Conservation (phyloP, 1,140 invertebrate genomes). For the Aleiodes sp. region DNA sequence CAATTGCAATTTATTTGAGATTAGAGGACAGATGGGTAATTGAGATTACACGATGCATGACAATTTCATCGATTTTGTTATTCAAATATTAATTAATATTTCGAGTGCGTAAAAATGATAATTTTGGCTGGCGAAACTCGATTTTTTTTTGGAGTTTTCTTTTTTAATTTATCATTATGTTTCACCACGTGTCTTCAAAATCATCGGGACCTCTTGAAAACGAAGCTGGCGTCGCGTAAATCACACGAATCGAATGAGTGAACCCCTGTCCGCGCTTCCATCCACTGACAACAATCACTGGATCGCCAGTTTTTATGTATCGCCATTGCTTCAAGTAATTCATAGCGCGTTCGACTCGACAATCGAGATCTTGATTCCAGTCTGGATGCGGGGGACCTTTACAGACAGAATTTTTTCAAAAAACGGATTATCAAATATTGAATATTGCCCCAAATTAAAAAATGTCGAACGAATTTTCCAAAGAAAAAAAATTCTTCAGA, state of each 20-base stretch:
- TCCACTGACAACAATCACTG: conserved; percentile 78
- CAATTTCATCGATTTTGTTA: neutral
- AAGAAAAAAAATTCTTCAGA: too few relatives aligned
- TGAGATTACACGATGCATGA: conserved; percentile 15
- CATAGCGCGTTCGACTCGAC: conserved; percentile 74
- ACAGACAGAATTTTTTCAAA: conserved; percentile 32
- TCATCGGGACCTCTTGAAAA: conserved; percentile 28
- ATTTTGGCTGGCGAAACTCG: neutral
- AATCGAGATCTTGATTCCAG: conserved; percentile 78
- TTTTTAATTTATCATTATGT: neutral
- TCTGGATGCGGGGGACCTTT: conserved; percentile 60
- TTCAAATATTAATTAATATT: neutral
- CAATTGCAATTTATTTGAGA: neutral
- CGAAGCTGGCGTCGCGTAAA: conserved; percentile 64
- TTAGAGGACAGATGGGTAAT: neutral
- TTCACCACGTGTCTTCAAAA: conserved; percentile 36
- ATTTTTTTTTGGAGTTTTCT: neutral
- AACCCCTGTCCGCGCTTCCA: conserved; percentile 79
- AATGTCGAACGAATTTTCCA: too few relatives aligned
- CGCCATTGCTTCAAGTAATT: conserved; percentile 71
- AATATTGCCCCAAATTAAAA: too few relatives aligned
- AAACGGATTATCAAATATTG: too few relatives aligned
- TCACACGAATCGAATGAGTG: conserved; percentile 82
- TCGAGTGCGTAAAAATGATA: neutral
- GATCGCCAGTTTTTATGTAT: conserved; percentile 75